These are phyloP conservation scores for Nothocercus nigrocapillus DNA, from an alignment of 2,113 vertebrate genomes.

Conservation along the genomic window DNA sequence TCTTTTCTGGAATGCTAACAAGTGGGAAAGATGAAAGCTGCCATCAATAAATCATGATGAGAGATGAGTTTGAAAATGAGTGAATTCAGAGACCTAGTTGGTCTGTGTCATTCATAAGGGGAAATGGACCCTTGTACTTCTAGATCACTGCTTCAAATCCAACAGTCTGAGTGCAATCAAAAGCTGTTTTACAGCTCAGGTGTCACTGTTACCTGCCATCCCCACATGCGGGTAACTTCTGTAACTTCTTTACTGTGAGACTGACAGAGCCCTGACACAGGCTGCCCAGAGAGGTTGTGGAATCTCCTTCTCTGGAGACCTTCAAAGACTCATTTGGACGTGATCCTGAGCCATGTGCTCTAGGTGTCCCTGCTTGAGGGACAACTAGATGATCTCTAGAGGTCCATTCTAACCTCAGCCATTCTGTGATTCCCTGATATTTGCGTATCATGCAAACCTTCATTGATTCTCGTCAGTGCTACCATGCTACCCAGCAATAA, in stretches of 20 bases:
- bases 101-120: neutral
- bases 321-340: too few relatives aligned
- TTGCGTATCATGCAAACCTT: neutral
- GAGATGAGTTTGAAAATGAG: neutral
- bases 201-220: neutral
- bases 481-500: neutral
- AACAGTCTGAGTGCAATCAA: neutral
- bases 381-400: too few relatives aligned
- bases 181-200: neutral
- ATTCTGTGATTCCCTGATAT: neutral
- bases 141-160: neutral
- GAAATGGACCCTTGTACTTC: neutral
- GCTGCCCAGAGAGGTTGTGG: too few relatives aligned
- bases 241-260: too few relatives aligned
- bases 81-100: neutral
- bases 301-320: too few relatives aligned
- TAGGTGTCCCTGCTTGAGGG: too few relatives aligned
- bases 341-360: too few relatives aligned
- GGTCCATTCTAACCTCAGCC: too few relatives aligned
- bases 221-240: too few relatives aligned
- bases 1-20: neutral
- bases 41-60: neutral
- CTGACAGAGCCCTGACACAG: too few relatives aligned
- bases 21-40: neutral
- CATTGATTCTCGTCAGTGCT: neutral